Base-by-base conservation (phyloP, 2,888 invertebrate species). In the Epinotia demarniana region DNA sequence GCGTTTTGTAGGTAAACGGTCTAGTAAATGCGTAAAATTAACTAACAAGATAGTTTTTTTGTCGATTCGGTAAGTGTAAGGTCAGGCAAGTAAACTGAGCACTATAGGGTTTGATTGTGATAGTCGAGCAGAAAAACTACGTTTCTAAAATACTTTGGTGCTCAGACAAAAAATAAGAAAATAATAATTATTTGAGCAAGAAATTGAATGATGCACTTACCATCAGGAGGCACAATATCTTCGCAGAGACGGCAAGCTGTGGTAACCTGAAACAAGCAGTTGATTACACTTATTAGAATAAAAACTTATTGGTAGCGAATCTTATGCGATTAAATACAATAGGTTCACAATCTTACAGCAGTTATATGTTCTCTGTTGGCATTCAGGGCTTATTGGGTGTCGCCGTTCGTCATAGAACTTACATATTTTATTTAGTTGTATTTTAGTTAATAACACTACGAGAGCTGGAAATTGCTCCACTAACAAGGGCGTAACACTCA, bases 191-290 rank as follows among this genome's bases (percentile, higher is more conserved):
- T 9, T 39, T 2, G 9, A 39, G 39, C 39, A n/a, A 53, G n/a
- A 53, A n/a, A 53, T 55, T 12, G 3, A 33, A 46, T 9, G 58
- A 71, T 53, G 8, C 77, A 95, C 96, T 96, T 89, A 97, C 97
- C 97, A 97, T 97, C 96, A 97, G 96, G 96, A 97, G 96, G 96
- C 96, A 97, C 96, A 97, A 96, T 96, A 97, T 96, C 96, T 97
- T 97, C 95, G 96, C 97, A 96, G 96, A 96, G 96, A 97, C 96
- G 96, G 97, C 96, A 96, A 97, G 96, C 96, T 97, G 96, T 97
- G 96, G 96, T 97, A 97, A 96, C 97, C 97, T 97, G 95, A n/a
- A 96, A 96, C 87, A 86, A 83, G 84, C 74, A 77, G 73, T 77
- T 58, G 8, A 19, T 43, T 13, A 63, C 19, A 23, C 61, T 57